Evolutionary conservation across 1,140 invertebrate genomes (phyloP).

Genomic region (Carposina sasakii): DNA sequence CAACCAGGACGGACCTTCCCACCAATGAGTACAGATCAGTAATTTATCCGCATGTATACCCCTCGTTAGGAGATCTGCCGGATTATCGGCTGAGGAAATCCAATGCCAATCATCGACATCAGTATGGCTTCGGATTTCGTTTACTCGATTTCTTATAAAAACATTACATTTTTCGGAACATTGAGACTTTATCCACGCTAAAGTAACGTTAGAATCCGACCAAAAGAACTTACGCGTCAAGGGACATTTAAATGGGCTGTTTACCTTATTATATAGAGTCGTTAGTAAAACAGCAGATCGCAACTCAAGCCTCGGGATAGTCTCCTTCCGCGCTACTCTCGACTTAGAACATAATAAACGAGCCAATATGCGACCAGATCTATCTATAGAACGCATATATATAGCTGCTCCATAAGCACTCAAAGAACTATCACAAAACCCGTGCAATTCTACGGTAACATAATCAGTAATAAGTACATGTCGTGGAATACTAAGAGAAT

Average conservation of each 20-base stretch:
- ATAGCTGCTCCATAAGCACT: conserved; percentile 41
- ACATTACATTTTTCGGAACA: neutral
- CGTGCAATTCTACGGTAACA: conserved; percentile 28
- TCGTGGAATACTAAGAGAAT: neutral
- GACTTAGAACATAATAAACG: conserved; percentile 2
- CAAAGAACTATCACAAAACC: conserved; percentile 48
- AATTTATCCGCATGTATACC: neutral
- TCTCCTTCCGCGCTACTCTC: conserved; percentile 10
- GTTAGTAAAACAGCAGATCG: conserved; percentile 16
- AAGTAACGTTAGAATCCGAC: conserved; percentile 3
- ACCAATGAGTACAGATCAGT: neutral
- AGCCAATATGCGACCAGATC: neutral
- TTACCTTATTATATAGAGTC: conserved; percentile 12
- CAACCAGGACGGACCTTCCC: neutral
- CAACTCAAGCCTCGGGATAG: conserved; percentile 22
- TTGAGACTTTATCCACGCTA: neutral
- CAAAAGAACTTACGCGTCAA: neutral
- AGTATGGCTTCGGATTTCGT: neutral
- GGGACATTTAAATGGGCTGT: neutral
- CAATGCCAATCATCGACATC: neutral
- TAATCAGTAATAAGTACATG: neutral
- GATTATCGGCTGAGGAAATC: neutral
- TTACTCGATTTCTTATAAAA: neutral
- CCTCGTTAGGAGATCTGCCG: neutral
- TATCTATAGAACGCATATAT: conserved; percentile 24